phyloP scores from a whole-genome alignment of 2,888 invertebrate species.

The Drymonia ruficornis region DNA sequence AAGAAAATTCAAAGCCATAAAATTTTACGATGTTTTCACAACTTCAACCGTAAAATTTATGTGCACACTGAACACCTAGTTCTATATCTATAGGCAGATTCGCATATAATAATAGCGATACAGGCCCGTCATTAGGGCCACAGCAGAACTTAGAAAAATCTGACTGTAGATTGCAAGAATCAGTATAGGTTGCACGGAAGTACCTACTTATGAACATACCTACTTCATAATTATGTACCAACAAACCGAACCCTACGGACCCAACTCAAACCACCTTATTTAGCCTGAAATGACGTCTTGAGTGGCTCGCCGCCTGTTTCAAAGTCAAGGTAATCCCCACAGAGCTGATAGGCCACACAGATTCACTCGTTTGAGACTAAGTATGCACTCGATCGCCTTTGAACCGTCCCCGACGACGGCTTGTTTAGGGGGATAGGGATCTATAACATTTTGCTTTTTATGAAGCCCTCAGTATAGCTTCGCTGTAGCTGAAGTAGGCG shows the following conservation, averaged over 20 bases:
- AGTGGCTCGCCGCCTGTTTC: neutral
- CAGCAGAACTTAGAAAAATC: no score
- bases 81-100: no score
- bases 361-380: conserved; percentile 25
- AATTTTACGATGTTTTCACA: neutral
- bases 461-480: neutral
- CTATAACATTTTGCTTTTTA: neutral
- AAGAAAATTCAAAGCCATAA: neutral
- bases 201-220: no score
- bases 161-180: no score
- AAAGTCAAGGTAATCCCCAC: conserved; percentile 47
- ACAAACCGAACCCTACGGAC: no score
- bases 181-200: no score
- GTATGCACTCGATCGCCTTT: conserved; percentile 19
- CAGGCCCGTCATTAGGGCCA: no score
- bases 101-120: no score
- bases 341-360: conserved; percentile 47
- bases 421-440: neutral
- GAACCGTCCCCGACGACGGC: conserved; percentile 10
- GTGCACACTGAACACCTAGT: neutral
- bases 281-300: neutral
- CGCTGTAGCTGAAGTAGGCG: neutral
- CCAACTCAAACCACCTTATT: neutral
- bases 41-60: neutral
- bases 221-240: no score